Evolutionary conservation across 2,113 vertebrate genomes (phyloP), one percentile per base, ranked within the genome.

Genomic region (Chloebia gouldiae): DNA sequence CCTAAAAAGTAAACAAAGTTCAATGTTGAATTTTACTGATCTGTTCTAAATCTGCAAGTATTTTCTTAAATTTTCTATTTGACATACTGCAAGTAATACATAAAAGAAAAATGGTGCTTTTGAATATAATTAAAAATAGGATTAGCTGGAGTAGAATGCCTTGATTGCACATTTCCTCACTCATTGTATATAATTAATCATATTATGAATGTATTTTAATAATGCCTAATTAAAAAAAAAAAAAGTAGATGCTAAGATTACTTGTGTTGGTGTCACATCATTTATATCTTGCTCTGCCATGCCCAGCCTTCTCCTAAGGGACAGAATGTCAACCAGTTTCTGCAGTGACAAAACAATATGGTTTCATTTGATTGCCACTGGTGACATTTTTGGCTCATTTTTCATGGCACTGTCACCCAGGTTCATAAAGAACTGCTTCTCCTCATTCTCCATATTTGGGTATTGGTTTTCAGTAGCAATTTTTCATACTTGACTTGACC

Each of bases 331-430:
- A 87, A 76, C 6, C 49, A 79, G 33, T 39, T 91, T 85, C 78
- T 61, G 33, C 63, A 87, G 19, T 60, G 59, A 92, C n/a, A 76
- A 56, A 71, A 71, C 53, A 76, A 28, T 13, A 79, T 7, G 33
- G 37, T 42, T 91, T 79, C 61, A 70, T 66, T 44, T 84, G 57
- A 87, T 23, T 79, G 87, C n/a, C 79, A 83, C 24, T 28, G 33
- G 75, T 71, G 56, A 39, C 53, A 83, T 73, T 93, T 88, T 86
- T 40, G 35, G 68, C 53, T 92, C 44, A 45, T 90, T 95, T 95
- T 65, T 84, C 30, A 93, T 12, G 27, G 27, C 37, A 82, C 8
- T 86, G n/a, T 66, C 87, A 73, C 39, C 11, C 30, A 47, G 35
- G 77, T 39, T 91, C 71, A 82, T 31, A 68, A 86, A 56, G 33